Evolutionary conservation across 1,140 invertebrate genomes (phyloP).

Genomic region (Coboldia fuscipes): DNA sequence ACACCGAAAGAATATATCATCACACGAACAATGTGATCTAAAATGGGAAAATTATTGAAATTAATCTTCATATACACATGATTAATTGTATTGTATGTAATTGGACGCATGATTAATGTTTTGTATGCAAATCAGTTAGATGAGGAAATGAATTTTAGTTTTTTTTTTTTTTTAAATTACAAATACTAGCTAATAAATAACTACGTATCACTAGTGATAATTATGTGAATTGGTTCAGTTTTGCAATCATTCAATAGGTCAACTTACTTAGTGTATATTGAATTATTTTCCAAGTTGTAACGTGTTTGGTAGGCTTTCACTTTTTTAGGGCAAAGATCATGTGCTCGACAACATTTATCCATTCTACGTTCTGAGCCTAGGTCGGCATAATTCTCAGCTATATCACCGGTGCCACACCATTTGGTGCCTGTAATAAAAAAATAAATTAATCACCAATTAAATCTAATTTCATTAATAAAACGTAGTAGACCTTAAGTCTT

Average conservation of each 20-base stretch:
- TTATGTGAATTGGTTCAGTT: background rate
- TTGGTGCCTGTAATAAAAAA: constrained; percentile 45
- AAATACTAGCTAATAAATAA: too few relatives aligned
- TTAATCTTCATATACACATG: background rate
- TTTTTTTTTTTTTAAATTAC: background rate
- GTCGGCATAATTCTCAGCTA: constrained; percentile 63
- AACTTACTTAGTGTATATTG: constrained; percentile 60
- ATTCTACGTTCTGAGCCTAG: constrained; percentile 44
- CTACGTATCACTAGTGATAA: background rate
- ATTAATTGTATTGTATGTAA: too few relatives aligned
- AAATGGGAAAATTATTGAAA: constrained; percentile 3
- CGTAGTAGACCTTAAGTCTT: background rate
- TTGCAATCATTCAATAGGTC: too few relatives aligned
- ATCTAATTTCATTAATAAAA: background rate
- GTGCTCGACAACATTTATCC: constrained; percentile 65
- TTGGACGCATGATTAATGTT: too few relatives aligned
- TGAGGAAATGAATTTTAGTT: background rate
- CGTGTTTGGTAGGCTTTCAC: constrained; percentile 46
- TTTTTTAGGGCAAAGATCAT: constrained; percentile 55
- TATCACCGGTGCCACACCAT: constrained; percentile 73
- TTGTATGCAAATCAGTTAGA: too few relatives aligned
- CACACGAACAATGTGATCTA: constrained; percentile 65
- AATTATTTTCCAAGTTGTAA: constrained; percentile 66
- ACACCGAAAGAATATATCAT: constrained; percentile 59
- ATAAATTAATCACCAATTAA: constrained; percentile 2